Base-by-base conservation (phyloP, 2,113 vertebrate species). In the Prunella himalayana region DNA sequence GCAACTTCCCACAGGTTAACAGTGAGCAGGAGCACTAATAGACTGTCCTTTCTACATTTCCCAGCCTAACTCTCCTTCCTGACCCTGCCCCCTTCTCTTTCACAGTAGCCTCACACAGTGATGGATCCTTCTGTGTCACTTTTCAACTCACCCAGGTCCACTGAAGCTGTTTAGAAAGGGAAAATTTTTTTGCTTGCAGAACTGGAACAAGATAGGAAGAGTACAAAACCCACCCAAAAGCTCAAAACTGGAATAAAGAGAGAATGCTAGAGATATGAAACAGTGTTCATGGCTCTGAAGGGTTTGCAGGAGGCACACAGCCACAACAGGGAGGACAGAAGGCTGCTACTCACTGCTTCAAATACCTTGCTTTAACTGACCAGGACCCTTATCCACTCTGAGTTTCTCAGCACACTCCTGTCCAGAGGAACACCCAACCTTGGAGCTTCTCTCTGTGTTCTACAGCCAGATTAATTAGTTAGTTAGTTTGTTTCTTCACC, bases 331-430 rank as follows among this genome's bases (percentile, higher is more conserved):
- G 41, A 64, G 73, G 11, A 59, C 9, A 68, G 65, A 5, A 79
- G 25, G 24, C 41, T 87, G 77, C 41, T 44, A 22, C 4, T 27
- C 44, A 25, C 6, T 20, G 18, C 41, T 69, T 44, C 25, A n/a
- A 57, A 2, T 3, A 1, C 0, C 0, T 24, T 76, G 11, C 17
- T 70, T 13, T 23, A 14, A 33, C 12, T 50, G 33, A 27, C 13
- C 19, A 39, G 6, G 33, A 42, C 44, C 33, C 18, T 72, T 30
- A 7, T 2, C 31, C 31, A 30, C 11, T 16, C 41, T 22, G 17
- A 53, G 9, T 27, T 25, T 13, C 64, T 49, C 47, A 39, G 37
- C 39, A 54, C 8, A 4, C 11, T 49, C 28, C 24, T 16, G 7
- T 25, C 41, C 70, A 37, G 15, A 19, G 25, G 11, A 44, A 25